These are phyloP conservation scores for Callimorpha dominula DNA, from an alignment of 2,888 invertebrate species.

Conservation along the genomic window DNA sequence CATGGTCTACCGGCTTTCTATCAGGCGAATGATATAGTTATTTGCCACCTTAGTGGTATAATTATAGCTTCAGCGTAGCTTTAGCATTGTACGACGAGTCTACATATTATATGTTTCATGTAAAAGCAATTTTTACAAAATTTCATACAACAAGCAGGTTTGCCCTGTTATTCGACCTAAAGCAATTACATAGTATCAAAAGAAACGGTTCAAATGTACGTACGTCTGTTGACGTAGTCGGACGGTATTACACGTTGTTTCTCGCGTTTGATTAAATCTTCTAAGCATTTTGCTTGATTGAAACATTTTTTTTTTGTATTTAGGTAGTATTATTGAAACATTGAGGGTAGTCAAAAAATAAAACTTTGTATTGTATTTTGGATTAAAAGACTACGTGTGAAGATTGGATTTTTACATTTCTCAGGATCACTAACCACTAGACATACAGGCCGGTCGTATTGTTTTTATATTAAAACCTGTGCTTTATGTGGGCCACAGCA, in stretches of 20 bases:
- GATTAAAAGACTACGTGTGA: background rate
- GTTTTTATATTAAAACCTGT: too few species aligned
- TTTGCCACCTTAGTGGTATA: background rate
- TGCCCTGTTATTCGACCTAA: conserved; percentile 33
- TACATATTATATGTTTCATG: conserved; percentile 10
- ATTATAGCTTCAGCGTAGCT: conserved; percentile 2
- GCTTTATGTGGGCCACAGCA: too few species aligned
- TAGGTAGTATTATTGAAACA: background rate
- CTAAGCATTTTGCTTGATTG: background rate
- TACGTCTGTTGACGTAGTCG: conserved; percentile 33
- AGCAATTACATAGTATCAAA: conserved; percentile 43
- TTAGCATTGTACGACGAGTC: background rate
- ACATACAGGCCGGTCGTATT: too few species aligned
- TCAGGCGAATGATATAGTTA: too few species aligned
- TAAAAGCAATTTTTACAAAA: conserved; percentile 20
- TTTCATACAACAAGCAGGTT: conserved; percentile 16
- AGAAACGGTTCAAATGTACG: conserved; percentile 31
- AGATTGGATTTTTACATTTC: too few species aligned
- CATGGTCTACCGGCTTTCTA: too few species aligned
- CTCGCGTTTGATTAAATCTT: conserved; percentile 43
- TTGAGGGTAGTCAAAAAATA: background rate
- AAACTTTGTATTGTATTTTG: background rate
- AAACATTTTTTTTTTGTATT: background rate
- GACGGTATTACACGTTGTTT: conserved; percentile 20
- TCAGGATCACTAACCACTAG: too few species aligned